Evolutionary conservation across 2,888 invertebrate species (phyloP), one percentile per base, ranked within the genome.

Genomic region (Macrosoma leucophasiata): DNA sequence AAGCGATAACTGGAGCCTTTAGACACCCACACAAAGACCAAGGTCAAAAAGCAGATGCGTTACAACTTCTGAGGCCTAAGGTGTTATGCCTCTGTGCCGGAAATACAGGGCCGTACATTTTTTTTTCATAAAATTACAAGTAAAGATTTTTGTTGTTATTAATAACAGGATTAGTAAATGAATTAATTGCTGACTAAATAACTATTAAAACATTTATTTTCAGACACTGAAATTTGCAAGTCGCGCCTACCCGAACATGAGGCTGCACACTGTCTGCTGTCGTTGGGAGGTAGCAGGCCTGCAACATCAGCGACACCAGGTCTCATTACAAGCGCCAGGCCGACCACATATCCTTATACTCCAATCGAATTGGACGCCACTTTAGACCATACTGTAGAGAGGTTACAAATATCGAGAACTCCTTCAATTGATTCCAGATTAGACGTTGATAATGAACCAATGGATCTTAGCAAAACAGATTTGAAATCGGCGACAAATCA

Each of bases 231-330:
- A 66, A 88, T 88, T 48, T 89, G 88, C 41, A 91, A 88, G 57
- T 88, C 90, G 5, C 81, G 90, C n/a, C 73, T 91, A 45, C 90
- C 90, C 52, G 95, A 95, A 66, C 93, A 94, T 52, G 95, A 95
- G 76, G 94, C 94, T 4, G 95, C 94, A 0, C 91, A 92, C 51
- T 91, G 94, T 58, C 75, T 95, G 36, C 70, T 95, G 21, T 92
- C 93, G 18, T 75, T 95, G 24, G 90, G 91, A 3, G 90, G 87
- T 12, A 77, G 84, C 52, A 81, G 87, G 23, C 86, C 87, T 4
- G 78, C 86, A 1, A 68, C 76, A 3, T 69, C 77, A 6, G 67
- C 77, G 30, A 74, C 86, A 2, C 86, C 89, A 0, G 87, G 88
- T 3, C 66, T 87, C 2, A 69, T 88, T 22, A 87, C 88, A n/a